A percentile compares a stretch with the other conserved stretches of the same genome.
Conservation (phyloP, 2,113 vertebrate species). For the Oncorhynchus kisutch region DNA sequence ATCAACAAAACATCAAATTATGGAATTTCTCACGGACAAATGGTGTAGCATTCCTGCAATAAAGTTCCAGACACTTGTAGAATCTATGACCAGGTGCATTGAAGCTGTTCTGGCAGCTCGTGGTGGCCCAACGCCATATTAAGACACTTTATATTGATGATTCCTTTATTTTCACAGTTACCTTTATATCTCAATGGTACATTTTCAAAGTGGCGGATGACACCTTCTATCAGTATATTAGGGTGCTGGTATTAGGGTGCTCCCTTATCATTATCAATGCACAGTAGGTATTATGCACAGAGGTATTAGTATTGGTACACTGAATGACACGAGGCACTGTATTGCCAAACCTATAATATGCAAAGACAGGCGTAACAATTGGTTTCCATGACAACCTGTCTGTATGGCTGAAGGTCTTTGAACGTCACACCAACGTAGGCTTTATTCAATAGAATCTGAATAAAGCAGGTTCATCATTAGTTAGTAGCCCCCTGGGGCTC, state of each 20-base stretch:
- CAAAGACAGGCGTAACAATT: slow-evolving; percentile 41
- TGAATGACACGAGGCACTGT: background rate
- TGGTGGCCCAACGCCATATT: too few species aligned
- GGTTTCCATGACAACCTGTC: slow-evolving; percentile 63
- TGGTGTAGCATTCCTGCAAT: too few species aligned
- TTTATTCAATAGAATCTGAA: slow-evolving; percentile 29
- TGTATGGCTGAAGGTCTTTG: slow-evolving; percentile 40
- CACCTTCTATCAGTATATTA: slow-evolving; percentile 49
- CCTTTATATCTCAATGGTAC: slow-evolving; percentile 25
- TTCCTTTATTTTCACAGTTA: too few species aligned
- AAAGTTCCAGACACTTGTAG: too few species aligned
- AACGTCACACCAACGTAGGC: background rate
- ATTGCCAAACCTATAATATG: slow-evolving; percentile 8
- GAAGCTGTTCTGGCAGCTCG: too few species aligned
- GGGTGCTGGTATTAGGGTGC: slow-evolving; percentile 20
- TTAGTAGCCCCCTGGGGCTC: slow-evolving; percentile 35
- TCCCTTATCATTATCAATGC: slow-evolving; percentile 7
- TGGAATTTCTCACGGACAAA: too few species aligned
- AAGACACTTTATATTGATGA: too few species aligned
- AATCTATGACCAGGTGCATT: too few species aligned
- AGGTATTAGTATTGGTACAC: background rate
- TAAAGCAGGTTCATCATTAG: slow-evolving; percentile 52
- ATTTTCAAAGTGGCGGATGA: slow-evolving; percentile 53
- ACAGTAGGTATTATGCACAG: too few species aligned
- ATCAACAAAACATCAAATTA: too few species aligned